These are phyloP conservation scores for Cecropterus lyciades DNA, from an alignment of 1,140 invertebrate species.

Conservation along the genomic window DNA sequence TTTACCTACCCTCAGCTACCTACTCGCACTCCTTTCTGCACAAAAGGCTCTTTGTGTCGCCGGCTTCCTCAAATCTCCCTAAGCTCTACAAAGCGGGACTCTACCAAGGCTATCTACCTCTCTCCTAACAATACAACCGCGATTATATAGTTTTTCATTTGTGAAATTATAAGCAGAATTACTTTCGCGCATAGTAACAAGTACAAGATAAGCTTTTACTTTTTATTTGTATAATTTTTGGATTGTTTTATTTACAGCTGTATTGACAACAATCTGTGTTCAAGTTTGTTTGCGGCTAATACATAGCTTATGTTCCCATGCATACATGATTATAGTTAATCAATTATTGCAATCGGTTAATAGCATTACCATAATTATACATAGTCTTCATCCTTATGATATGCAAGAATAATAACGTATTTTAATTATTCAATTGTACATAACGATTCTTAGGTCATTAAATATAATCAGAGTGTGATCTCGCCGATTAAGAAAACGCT, in stretches of 20 bases:
- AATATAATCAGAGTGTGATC: neutral
- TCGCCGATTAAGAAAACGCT: neutral
- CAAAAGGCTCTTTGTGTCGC: constrained; percentile 24
- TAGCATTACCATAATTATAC: too few relatives aligned
- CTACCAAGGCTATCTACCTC: constrained; percentile 18
- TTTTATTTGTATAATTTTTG: neutral
- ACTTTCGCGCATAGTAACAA: constrained; percentile 14
- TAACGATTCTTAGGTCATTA: neutral
- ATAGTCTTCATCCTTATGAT: too few relatives aligned
- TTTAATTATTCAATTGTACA: neutral
- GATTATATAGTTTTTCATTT: constrained; percentile 16
- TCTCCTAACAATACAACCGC: constrained; percentile 23
- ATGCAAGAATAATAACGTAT: too few relatives aligned
- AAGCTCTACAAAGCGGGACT: constrained; percentile 24
- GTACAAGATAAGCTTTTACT: neutral
- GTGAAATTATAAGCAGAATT: constrained; percentile 1
- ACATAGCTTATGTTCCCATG: too few relatives aligned
- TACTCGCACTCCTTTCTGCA: constrained; percentile 6
- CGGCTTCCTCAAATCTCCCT: constrained; percentile 23
- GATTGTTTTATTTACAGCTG: too few relatives aligned
- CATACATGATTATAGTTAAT: too few relatives aligned
- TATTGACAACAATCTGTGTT: too few relatives aligned
- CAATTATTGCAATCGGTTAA: too few relatives aligned
- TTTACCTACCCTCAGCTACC: constrained; percentile 3
- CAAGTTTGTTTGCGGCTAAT: too few relatives aligned